These are phyloP conservation scores for Sakesphorus luctuosus DNA, from an alignment of 2,113 vertebrate genomes.

Conservation along the genomic window DNA sequence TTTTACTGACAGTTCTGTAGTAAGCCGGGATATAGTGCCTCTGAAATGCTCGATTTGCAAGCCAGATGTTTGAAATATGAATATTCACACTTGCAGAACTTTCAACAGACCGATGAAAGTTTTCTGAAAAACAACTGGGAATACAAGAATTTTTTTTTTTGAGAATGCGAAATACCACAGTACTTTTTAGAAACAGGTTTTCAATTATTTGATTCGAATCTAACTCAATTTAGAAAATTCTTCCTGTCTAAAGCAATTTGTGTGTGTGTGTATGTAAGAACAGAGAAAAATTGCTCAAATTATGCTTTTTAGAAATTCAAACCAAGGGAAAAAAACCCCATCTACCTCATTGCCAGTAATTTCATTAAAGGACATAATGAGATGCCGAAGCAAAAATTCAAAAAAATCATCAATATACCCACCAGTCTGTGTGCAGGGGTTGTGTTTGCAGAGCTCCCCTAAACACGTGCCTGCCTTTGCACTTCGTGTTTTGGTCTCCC, in stretches of 20 bases:
- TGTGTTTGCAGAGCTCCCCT: not conserved
- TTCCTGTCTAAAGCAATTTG: slow-evolving; percentile 62
- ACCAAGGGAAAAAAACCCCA: not conserved
- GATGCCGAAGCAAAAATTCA: not conserved
- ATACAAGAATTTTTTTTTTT: slow-evolving; percentile 58
- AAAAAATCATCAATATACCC: not conserved
- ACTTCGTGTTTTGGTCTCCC: not conserved
- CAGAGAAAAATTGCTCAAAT: slow-evolving; percentile 60
- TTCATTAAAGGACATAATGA: not conserved
- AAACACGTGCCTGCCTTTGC: not conserved
- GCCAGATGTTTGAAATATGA: slow-evolving; percentile 79
- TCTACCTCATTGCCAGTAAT: not conserved
- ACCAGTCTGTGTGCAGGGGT: not conserved
- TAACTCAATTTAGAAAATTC: slow-evolving; percentile 69
- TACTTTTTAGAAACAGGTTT: slow-evolving; percentile 66
- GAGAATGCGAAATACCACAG: slow-evolving; percentile 32
- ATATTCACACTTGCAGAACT: slow-evolving; percentile 74
- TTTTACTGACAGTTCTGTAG: slow-evolving; percentile 55
- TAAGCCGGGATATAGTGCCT: not conserved
- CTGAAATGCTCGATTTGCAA: slow-evolving; percentile 67
- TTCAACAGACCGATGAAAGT: slow-evolving; percentile 71
- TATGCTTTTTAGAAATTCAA: slow-evolving; percentile 57
- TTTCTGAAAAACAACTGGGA: slow-evolving; percentile 63
- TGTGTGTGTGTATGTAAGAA: not conserved
- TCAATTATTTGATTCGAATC: slow-evolving; percentile 70